Evolutionary conservation across 2,797 vertebrate species (phyloP).

Genomic region (Xiphorhynchus erythropygius): DNA sequence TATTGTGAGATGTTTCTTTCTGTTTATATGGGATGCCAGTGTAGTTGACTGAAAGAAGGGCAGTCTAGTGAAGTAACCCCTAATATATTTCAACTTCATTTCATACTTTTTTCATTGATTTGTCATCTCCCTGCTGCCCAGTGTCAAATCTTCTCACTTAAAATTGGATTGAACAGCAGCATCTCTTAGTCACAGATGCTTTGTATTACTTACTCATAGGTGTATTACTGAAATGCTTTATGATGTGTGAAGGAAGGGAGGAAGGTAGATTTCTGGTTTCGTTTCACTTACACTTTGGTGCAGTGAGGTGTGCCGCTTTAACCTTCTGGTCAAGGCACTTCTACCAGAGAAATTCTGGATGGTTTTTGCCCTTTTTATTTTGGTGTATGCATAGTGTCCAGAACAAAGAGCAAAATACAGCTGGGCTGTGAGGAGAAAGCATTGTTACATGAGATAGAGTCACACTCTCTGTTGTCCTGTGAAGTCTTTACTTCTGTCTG

Average conservation of each 20-base stretch:
- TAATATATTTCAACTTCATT: background rate
- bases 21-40: background rate
- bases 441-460: accelerated
- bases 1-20: background rate
- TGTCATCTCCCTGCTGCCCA: background rate
- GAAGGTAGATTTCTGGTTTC: background rate
- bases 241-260: background rate
- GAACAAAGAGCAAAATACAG: background rate
- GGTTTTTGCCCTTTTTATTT: background rate
- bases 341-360: accelerated
- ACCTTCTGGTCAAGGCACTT: background rate
- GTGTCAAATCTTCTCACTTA: background rate
- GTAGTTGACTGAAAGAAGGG: background rate
- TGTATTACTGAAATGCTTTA: background rate
- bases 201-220: background rate
- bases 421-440: too few species aligned
- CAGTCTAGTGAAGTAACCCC: background rate
- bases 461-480: too few species aligned
- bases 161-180: background rate
- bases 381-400: accelerated
- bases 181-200: background rate
- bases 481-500: background rate
- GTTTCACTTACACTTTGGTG: accelerated
- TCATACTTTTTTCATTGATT: background rate
- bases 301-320: background rate